Percentiles rank a stretch among this genome's conserved stretches.
phyloP scores from a whole-genome alignment of 37 sponge, comb jelly and placozoan species.

The Chondrosia reniformis region DNA sequence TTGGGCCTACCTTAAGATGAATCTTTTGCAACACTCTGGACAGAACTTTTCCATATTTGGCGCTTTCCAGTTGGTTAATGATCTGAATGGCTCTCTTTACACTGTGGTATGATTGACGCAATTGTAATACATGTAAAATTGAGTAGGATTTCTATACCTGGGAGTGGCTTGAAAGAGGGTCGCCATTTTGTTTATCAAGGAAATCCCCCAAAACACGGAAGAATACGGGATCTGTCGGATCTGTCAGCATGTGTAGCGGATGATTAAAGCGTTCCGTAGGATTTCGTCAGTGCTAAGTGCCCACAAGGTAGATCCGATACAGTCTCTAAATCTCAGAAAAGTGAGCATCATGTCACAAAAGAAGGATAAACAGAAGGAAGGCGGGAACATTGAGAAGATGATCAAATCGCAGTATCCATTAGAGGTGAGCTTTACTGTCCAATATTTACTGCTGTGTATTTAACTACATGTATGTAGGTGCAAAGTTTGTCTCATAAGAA shows the following conservation, averaged over 20 bases:
- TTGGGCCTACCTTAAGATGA: conserved; percentile 65
- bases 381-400: background rate
- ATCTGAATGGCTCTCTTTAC: conserved; percentile 71
- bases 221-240: too few relatives aligned
- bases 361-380: background rate
- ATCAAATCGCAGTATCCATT: background rate
- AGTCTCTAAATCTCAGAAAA: too few relatives aligned
- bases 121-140: background rate
- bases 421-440: background rate
- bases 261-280: too few relatives aligned
- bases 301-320: too few relatives aligned
- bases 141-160: conserved; percentile 22
- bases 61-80: conserved; percentile 56
- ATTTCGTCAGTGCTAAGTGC: too few relatives aligned
- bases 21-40: conserved; percentile 71
- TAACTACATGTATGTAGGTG: background rate
- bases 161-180: conserved; percentile 64
- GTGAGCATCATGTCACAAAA: conserved; percentile 23
- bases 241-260: too few relatives aligned
- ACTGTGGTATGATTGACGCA: conserved; percentile 19
- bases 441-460: background rate
- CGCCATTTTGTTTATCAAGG: conserved; percentile 3
- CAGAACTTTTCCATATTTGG: conserved; percentile 50
- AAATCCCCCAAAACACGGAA: background rate
- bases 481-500: background rate